Evolutionary conservation across 2,113 vertebrate genomes (phyloP), one percentile per base, ranked within the genome.

Genomic region (Sminthopsis crassicaudata): DNA sequence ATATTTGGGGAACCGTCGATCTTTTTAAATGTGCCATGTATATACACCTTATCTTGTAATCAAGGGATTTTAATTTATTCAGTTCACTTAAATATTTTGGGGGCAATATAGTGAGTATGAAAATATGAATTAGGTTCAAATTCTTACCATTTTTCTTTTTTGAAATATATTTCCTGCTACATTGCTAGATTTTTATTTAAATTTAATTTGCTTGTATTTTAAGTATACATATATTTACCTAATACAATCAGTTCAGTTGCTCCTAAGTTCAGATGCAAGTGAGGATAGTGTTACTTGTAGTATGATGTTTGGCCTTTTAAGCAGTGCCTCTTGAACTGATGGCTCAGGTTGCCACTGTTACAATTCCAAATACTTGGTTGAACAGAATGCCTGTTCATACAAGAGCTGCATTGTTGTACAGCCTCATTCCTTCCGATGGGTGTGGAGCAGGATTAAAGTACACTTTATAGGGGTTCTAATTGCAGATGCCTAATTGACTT

Each of bases 401-500:
- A 99, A 98, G 98, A 98, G 97, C 95, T 97, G 89, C 98, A 98
- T 99, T 99, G 98, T 99, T 98, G 98, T 97, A 96, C 95, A 97
- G 98, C 97, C 95, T 99, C 98, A 99, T 99, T 99, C 98, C 98
- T 98, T 98, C 98, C 88, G 3, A 97, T 97, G 99, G 98, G 98
- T 51, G 98, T 99, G 98, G 98, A 98, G 96, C 94, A 98, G 98
- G 98, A 98, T 99, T 98, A 98, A 99, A 98, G 98, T 96, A 96
- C 50, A 14, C 97, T 98, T 98, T 98, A 98, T 98, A 98, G 97
- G 98, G 98, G 93, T 98, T 98, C 98, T 99, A 98, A 99, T 98
- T 98, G 98, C 98, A 98, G 98, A 98, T 98, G 97, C 97, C 98
- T 99, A 98, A 98, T 98, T 98, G 98, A 97, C 97, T 98, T 98